Evolutionary conservation across 2,113 vertebrate genomes (phyloP).

Genomic region (Heterotis niloticus): DNA sequence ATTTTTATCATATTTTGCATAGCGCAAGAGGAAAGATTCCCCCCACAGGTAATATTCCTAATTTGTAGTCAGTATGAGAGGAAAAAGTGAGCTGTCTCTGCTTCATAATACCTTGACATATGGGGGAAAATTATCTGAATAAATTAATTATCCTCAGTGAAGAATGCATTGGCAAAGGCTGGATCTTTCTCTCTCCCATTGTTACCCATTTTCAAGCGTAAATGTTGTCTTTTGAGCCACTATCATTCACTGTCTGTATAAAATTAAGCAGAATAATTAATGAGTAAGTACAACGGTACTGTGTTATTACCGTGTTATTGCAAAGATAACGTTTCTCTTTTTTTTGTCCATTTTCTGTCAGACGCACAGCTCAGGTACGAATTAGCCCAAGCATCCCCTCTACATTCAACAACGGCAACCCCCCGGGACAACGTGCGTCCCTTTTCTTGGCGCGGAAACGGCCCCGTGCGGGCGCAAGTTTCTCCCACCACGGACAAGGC

Average conservation of each 20-base stretch:
- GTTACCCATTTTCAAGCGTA: background rate
- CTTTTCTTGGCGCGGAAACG: background rate
- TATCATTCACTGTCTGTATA: background rate
- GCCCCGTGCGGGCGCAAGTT: background rate
- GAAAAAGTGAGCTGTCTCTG: no score
- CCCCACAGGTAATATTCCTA: background rate
- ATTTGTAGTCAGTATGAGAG: background rate
- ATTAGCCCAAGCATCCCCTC: background rate
- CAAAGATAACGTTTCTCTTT: conserved; percentile 7
- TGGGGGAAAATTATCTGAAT: background rate
- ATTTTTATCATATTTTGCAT: no score
- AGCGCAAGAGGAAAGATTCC: no score
- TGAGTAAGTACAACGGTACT: background rate
- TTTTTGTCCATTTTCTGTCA: background rate
- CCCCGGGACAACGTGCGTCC: background rate
- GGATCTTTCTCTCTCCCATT: background rate
- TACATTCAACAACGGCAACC: background rate
- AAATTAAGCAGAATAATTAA: conserved; percentile 21
- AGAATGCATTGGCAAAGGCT: background rate
- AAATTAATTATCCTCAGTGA: conserved; percentile 10
- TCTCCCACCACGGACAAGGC: background rate
- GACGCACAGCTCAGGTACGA: background rate
- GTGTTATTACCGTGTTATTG: background rate
- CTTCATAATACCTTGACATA: background rate
- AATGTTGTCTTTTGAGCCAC: background rate